A percentile compares a stretch with the other conserved stretches of the same genome.
Conservation (phyloP, 2,888 invertebrate genomes). For the Bursaphelenchus okinawaensis region DNA sequence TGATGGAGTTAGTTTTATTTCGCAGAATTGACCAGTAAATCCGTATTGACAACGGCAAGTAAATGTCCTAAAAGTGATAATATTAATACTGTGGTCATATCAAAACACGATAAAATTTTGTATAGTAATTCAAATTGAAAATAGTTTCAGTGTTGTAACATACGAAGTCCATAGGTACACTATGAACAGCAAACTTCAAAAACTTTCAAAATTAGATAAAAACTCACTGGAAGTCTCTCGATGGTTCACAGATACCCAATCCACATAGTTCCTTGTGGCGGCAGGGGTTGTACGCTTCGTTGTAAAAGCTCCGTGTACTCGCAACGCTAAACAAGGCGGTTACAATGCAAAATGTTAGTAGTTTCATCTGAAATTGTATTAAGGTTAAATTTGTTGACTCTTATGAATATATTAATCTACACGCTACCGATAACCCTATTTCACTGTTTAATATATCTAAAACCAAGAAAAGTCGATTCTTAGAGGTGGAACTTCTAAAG, state of each 20-base stretch:
- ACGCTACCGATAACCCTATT: too few relatives aligned
- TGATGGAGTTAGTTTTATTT: background rate
- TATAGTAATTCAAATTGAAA: background rate
- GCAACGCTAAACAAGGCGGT: too few relatives aligned
- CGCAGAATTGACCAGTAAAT: background rate
- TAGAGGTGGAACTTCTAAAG: too few relatives aligned
- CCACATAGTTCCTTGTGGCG: background rate
- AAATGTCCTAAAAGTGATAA: background rate
- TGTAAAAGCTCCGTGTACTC: too few relatives aligned
- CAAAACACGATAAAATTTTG: background rate
- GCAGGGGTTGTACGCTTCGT: background rate
- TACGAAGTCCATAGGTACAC: background rate
- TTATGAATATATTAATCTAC: too few relatives aligned
- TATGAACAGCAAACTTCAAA: too few relatives aligned
- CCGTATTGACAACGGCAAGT: background rate
- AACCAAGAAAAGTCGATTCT: too few relatives aligned
- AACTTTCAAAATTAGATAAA: too few relatives aligned
- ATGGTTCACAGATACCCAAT: background rate
- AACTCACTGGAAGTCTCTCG: background rate
- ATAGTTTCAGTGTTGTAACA: background rate
- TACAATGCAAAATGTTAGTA: too few relatives aligned
- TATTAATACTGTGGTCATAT: background rate
- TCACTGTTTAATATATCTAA: too few relatives aligned
- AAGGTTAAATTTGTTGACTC: too few relatives aligned
- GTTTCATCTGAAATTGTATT: too few relatives aligned